Percentiles rank a stretch among this genome's conserved stretches.
Evolutionary conservation across 2,888 invertebrate genomes (phyloP).

Genomic region (Hydraecia micacea): DNA sequence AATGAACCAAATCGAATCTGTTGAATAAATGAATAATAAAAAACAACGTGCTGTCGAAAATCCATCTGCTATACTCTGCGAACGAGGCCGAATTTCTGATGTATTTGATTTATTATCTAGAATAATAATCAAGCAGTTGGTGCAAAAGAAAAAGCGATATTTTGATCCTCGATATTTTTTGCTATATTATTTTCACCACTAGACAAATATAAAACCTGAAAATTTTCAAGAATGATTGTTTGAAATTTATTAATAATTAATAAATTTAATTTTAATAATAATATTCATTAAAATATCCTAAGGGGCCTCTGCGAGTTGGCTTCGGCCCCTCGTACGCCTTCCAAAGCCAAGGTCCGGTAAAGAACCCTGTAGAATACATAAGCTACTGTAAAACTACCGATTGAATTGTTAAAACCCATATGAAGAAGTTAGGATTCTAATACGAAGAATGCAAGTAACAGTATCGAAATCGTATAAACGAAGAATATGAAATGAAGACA

Average conservation of each 20-base stretch:
- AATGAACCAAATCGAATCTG: not conserved
- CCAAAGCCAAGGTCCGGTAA: too few species aligned
- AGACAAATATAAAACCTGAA: too few species aligned
- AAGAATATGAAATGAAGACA: constrained; percentile 52
- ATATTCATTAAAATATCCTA: too few species aligned
- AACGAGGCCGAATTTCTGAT: not conserved
- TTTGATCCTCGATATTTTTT: not conserved
- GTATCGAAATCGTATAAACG: constrained; percentile 28
- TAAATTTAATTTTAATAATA: too few species aligned
- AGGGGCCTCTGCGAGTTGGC: too few species aligned
- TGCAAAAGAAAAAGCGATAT: not conserved
- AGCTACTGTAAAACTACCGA: constrained; percentile 11
- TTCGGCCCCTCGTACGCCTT: too few species aligned
- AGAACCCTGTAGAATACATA: not conserved
- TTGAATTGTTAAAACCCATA: constrained; percentile 34
- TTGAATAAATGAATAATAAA: not conserved
- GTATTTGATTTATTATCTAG: not conserved
- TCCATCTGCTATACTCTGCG: not conserved
- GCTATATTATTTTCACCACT: too few species aligned
- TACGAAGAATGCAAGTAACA: constrained; percentile 38
- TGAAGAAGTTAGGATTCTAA: constrained; percentile 12
- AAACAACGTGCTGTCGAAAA: not conserved
- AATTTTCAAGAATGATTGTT: too few species aligned
- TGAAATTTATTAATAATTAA: too few species aligned
- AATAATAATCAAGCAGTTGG: not conserved